Conservation (phyloP, 2,888 invertebrate genomes). For the Endotricha flammealis region DNA sequence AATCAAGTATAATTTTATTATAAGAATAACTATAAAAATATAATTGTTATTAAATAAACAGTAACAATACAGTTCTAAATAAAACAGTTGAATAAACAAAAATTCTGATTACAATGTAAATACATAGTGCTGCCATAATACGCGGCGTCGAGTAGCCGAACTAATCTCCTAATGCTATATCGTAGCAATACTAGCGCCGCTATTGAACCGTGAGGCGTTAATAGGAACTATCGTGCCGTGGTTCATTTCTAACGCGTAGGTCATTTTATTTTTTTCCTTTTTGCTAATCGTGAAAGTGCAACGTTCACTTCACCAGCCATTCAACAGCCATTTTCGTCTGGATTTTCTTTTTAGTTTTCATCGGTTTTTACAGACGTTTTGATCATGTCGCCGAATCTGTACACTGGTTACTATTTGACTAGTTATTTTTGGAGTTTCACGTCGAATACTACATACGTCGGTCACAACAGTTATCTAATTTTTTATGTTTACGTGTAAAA, state of each 20-base stretch:
- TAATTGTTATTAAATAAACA: too few relatives aligned
- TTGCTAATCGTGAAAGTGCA: conserved; percentile 73
- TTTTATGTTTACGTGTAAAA: too few relatives aligned
- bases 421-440: conserved; percentile 13
- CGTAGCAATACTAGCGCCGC: conserved; percentile 43
- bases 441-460: conserved; percentile 6
- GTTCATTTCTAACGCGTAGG: conserved; percentile 63
- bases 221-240: conserved; percentile 53
- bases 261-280: conserved; percentile 57
- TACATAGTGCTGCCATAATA: conserved; percentile 46
- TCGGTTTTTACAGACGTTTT: conserved; percentile 66
- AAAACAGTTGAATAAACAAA: too few relatives aligned
- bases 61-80: too few relatives aligned
- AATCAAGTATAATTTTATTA: too few relatives aligned
- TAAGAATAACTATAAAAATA: too few relatives aligned
- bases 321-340: conserved; percentile 66
- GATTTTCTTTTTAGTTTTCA: conserved; percentile 64
- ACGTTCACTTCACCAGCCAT: conserved; percentile 69
- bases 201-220: conserved; percentile 31
- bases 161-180: conserved; percentile 35
- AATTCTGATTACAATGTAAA: too few relatives aligned
- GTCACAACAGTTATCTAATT: neutral
- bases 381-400: conserved; percentile 51
- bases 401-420: conserved; percentile 17
- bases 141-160: conserved; percentile 66